These are phyloP conservation scores for Lepilemur septentrionalis DNA, from an alignment of 2,797 vertebrate species.

Conservation along the genomic window DNA sequence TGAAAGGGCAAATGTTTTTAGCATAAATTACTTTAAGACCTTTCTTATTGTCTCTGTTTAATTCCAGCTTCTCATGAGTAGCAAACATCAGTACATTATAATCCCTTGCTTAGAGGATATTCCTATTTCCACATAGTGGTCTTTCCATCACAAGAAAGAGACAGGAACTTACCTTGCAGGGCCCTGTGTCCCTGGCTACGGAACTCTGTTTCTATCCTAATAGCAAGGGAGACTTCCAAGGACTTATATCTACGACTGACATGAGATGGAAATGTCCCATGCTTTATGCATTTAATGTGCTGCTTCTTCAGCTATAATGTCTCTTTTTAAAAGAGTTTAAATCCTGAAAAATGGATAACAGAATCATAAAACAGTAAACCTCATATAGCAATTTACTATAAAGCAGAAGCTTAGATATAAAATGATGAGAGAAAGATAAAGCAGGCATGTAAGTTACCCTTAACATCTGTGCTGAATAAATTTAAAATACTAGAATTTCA, in stretches of 20 bases:
- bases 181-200: not conserved
- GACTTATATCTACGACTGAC: not conserved
- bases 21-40: not conserved
- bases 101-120: not conserved
- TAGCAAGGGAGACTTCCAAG: not conserved
- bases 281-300: not conserved
- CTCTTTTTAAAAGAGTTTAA: constrained; percentile 49
- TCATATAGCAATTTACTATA: constrained; percentile 35
- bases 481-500: constrained; percentile 74
- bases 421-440: constrained; percentile 38
- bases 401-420: constrained; percentile 27
- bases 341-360: not conserved
- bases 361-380: constrained; percentile 44
- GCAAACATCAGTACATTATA: not conserved
- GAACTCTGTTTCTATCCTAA: not conserved
- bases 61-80: not conserved
- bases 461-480: not conserved
- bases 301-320: not conserved
- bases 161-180: not conserved
- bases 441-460: not conserved
- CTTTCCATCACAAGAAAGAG: not conserved
- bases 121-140: not conserved
- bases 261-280: not conserved
- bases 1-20: not conserved
- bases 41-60: not conserved